Evolutionary conservation across 1,140 invertebrate species (phyloP), one percentile per base, ranked within the genome.

Genomic region (Frieseomelitta varia): DNA sequence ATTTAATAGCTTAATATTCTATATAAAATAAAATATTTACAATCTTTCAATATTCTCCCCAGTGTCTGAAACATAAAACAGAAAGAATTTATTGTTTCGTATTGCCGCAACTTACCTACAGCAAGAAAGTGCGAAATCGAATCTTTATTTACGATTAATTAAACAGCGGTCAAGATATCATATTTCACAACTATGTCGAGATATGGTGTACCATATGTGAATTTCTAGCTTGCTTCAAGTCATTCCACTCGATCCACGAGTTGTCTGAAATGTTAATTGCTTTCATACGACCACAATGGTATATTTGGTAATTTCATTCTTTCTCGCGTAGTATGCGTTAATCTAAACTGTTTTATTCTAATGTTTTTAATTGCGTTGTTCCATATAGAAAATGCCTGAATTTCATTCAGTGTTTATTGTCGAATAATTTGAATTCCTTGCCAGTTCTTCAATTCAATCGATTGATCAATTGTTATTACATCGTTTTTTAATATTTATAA

Each of bases 191-290:
- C 74, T 19, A 55, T 58, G 67, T 24, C 51, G 30, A 79, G 79
- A 89, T 88, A 86, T 34, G 80, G 65, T 53, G 61, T 39, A 51
- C 68, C 71, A 47, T 77, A 65, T 79, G 27, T 58, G 74, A 71
- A 84, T 34, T 73, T 72, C 77, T 81, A 68, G 81, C 71, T 86
- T 63, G 76, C 71, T 86, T 88, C 80, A 77, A 82, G 55, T 85
- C 79, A 80, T 85, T 89, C 79, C 68, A 69, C 53, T 47, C 34
- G 65, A 55, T 72, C 58, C 79, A 61, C 81, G 67, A 78, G 61
- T 79, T 80, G 71, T 87, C 85, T 55, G 74, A 79, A 87, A 92
- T 90, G 91, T 89, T 92, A 92, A 92, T 92, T 89, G 91, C 86
- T 88, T 90, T 90, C 83, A 86, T 85, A 81, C 78, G 85, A 74